Evolutionary conservation across 2,888 invertebrate genomes (phyloP).

Genomic region (Lycaena phlaeas): DNA sequence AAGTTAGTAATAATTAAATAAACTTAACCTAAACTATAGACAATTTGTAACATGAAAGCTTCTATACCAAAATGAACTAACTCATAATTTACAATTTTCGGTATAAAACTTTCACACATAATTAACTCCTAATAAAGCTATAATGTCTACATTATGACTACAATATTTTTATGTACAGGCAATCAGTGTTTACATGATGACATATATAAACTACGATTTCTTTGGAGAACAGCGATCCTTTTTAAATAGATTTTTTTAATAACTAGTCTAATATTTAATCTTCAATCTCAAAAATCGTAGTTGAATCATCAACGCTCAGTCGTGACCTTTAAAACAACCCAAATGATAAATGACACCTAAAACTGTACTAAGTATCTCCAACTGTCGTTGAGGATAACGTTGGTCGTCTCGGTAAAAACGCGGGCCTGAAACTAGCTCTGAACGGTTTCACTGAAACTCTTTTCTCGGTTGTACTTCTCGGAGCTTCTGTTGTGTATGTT

Average conservation of each 20-base stretch:
- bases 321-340: slow-evolving; percentile 21
- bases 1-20: slow-evolving; percentile 50
- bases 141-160: slow-evolving; percentile 62
- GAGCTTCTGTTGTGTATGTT: slow-evolving; percentile 47
- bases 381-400: slow-evolving; percentile 35
- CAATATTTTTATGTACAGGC: slow-evolving; percentile 41
- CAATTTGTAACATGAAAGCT: slow-evolving; percentile 64
- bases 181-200: slow-evolving; percentile 14
- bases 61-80: slow-evolving; percentile 61
- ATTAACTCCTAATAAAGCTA: slow-evolving; percentile 64
- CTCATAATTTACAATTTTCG: slow-evolving; percentile 66
- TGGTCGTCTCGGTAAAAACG: slow-evolving; percentile 51
- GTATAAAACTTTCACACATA: slow-evolving; percentile 58
- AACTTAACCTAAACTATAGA: slow-evolving; percentile 45
- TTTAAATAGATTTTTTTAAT: neutral
- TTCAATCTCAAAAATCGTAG: slow-evolving; percentile 15
- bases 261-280: slow-evolving; percentile 2
- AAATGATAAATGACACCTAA: slow-evolving; percentile 18
- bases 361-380: slow-evolving; percentile 24
- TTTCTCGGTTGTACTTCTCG: slow-evolving; percentile 51
- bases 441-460: slow-evolving; percentile 50
- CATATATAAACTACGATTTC: slow-evolving; percentile 16
- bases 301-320: slow-evolving; percentile 15
- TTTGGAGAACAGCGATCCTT: slow-evolving; percentile 10
- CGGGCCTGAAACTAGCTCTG: slow-evolving; percentile 50